phyloP scores from a whole-genome alignment of 1,140 invertebrate species.

The Tribolium castaneum region DNA sequence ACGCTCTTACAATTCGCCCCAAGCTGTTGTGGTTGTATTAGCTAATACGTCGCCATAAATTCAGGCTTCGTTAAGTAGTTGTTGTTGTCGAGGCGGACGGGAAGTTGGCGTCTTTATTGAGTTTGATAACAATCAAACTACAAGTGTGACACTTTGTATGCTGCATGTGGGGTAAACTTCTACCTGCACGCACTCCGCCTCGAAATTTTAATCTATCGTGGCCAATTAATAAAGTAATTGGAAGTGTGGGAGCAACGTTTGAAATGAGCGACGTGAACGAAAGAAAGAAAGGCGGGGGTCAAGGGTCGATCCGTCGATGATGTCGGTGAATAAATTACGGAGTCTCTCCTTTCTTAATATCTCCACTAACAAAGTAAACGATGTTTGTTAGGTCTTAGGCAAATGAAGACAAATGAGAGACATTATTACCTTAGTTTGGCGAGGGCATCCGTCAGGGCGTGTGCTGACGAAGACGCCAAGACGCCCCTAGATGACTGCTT shows the following conservation, averaged over 20 bases:
- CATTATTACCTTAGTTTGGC: conserved; percentile 63
- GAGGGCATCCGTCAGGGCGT: conserved; percentile 57
- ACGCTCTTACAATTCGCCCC: neutral
- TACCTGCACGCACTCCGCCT: neutral
- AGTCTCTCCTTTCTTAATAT: conserved; percentile 48
- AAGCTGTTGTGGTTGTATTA: neutral
- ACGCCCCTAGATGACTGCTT: conserved; percentile 44
- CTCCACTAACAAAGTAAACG: conserved; percentile 53
- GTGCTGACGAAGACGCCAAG: conserved; percentile 48
- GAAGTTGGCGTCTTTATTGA: conserved; percentile 28
- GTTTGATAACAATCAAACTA: conserved; percentile 33
- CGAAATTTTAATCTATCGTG: neutral
- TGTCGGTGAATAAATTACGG: conserved; percentile 39
- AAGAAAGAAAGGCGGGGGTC: neutral
- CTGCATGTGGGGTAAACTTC: conserved; percentile 4
- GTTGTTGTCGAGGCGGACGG: conserved; percentile 25
- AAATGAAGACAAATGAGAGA: conserved; percentile 63
- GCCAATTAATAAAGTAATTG: neutral
- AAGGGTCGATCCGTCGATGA: conserved; percentile 14
- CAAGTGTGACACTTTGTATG: conserved; percentile 23
- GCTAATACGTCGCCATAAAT: conserved; percentile 23
- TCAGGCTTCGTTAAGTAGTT: conserved; percentile 25
- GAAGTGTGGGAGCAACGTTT: neutral
- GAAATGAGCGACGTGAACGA: neutral
- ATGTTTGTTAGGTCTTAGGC: conserved; percentile 59